These are phyloP conservation scores for Dermolepida albohirtum DNA, from an alignment of 2,888 invertebrate species.

Conservation along the genomic window DNA sequence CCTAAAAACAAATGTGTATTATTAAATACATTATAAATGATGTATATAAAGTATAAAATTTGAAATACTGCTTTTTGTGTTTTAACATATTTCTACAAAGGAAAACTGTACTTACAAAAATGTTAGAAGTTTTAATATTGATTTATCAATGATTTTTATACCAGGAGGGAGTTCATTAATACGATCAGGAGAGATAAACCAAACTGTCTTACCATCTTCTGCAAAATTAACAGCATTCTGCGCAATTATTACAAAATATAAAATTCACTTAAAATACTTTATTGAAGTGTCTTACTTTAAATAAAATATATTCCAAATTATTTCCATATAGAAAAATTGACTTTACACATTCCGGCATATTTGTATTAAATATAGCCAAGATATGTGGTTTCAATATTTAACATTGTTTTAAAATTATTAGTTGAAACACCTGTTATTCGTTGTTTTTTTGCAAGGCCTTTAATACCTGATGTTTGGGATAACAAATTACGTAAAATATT, in stretches of 20 bases:
- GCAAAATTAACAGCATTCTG: constrained; percentile 40
- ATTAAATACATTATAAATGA: not conserved
- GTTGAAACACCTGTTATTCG: no score
- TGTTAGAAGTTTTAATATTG: constrained; percentile 37
- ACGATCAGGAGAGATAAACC: constrained; percentile 42
- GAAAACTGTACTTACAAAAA: constrained; percentile 30
- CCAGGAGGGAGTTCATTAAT: constrained; percentile 31
- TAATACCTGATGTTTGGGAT: no score
- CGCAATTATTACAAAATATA: not conserved
- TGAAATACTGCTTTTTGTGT: not conserved
- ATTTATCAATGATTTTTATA: constrained; percentile 34
- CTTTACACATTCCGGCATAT: constrained; percentile 25
- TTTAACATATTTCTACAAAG: not conserved
- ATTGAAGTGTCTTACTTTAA: constrained; percentile 27
- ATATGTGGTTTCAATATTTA: not conserved
- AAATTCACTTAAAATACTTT: not conserved
- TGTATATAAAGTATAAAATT: no score
- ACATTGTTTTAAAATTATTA: not conserved
- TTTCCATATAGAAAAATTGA: constrained; percentile 28
- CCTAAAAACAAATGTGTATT: constrained; percentile 31
- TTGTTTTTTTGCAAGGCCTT: no score
- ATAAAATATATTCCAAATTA: constrained; percentile 35
- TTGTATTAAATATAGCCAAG: constrained; percentile 2
- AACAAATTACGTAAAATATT: no score
- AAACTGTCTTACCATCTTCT: constrained; percentile 37